Percentiles rank a stretch among this genome's conserved stretches.
phyloP scores from a whole-genome alignment of 2,113 vertebrate species.

The Megaleporinus macrocephalus region DNA sequence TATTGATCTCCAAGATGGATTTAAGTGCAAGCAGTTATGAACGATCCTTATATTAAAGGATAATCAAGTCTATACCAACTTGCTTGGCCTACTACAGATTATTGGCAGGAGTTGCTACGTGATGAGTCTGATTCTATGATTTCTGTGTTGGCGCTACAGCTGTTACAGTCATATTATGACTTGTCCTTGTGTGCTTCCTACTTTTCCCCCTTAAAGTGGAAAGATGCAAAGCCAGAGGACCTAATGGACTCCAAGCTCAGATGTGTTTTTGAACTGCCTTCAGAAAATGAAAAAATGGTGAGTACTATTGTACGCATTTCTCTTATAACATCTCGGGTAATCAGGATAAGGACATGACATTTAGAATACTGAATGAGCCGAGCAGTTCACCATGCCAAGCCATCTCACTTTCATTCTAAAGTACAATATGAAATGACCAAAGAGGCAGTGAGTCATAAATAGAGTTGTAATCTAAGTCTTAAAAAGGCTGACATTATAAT shows the following conservation, averaged over 20 bases:
- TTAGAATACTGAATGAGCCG: constrained; percentile 28
- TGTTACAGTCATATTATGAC: background rate
- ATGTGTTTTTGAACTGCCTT: constrained; percentile 91
- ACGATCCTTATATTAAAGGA: background rate
- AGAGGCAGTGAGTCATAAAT: background rate
- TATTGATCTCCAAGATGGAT: background rate
- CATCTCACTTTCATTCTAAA: background rate
- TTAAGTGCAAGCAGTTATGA: background rate
- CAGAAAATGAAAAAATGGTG: constrained; percentile 88
- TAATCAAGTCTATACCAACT: background rate
- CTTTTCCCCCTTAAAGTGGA: constrained; percentile 78
- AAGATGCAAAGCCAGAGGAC: constrained; percentile 89
- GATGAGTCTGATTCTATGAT: background rate
- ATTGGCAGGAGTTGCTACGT: background rate
- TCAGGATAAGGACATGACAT: constrained; percentile 11
- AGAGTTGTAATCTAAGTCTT: background rate
- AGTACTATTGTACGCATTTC: constrained; percentile 59
- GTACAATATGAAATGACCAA: background rate
- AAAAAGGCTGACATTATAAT: background rate
- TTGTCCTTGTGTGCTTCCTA: background rate
- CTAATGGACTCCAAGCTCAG: constrained; percentile 93
- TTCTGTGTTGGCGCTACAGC: background rate
- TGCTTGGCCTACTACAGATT: background rate
- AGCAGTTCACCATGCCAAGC: background rate
- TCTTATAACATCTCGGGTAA: constrained; percentile 24